Evolutionary conservation across 2,797 vertebrate species (phyloP), one percentile per base, ranked within the genome.

Genomic region (Halcyon chelicuti): DNA sequence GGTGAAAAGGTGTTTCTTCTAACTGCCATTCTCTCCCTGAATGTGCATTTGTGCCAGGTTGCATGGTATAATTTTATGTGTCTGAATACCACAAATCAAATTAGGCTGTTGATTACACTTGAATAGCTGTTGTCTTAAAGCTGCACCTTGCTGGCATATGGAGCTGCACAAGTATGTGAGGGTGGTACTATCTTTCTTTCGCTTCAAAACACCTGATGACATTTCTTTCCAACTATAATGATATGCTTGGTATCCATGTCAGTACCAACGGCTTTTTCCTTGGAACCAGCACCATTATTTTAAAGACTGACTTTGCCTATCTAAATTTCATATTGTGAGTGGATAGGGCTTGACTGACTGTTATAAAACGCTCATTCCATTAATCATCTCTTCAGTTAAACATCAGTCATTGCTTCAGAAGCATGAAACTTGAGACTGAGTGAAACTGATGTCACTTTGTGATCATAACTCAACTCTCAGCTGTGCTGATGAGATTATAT

Each of bases 51-150:
- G 28, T 86, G 55, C 65, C 52, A 39, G 28, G 47, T 80, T 94
- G 26, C 3, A 1, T 77, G 33, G 65, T 88, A 28, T 93, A 88
- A 89, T 52, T 52, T 18, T 28, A 52, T 70, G 52, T 0, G 0
- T 77, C 37, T 74, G 47, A 89, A 87, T 93, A 92, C 87, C 73
- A 63, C 16, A 80, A 88, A 87, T 92, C 49, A 65, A 65, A 85
- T 82, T 63, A 92, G 75, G 40, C 78, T 85, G 87, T 92, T 68
- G 74, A 18, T 78, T 93, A 75, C 29, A 35, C 67, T 71, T 89
- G 40, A 88, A 47, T 66, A 82, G 60, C 40, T 84, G 80, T 73
- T 93, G 57, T 76, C 71, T 88, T 60, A 11, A 88, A 76, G 63
- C 79, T 76, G 65, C 39, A 52, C 37, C 81, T 71, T 80, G 83